Evolutionary conservation across 2,888 invertebrate genomes (phyloP).

Genomic region (Ametastegia equiseti): DNA sequence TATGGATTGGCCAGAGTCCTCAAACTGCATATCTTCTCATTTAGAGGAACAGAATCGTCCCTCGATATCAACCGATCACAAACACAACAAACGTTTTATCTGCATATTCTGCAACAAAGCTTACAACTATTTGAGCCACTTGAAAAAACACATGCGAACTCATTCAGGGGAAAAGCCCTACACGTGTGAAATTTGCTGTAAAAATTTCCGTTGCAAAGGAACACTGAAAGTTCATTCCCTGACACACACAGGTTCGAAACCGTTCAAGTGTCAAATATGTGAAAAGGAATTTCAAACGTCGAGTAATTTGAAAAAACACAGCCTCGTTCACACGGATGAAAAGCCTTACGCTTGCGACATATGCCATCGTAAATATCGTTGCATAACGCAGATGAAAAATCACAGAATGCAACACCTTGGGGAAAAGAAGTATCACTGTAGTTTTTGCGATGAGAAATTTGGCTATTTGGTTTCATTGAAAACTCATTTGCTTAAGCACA

Average conservation of each 20-base stretch:
- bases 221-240: neutral
- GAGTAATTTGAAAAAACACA: constrained; percentile 7
- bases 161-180: neutral
- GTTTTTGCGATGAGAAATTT: constrained; percentile 1
- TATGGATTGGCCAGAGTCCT: neutral
- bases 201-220: neutral
- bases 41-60: neutral
- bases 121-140: neutral
- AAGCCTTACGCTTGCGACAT: constrained; percentile 10
- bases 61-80: neutral
- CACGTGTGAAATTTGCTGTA: neutral
- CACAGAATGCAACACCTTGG: neutral
- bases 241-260: neutral
- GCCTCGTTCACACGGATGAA: neutral
- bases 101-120: constrained; percentile 1
- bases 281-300: constrained; percentile 3
- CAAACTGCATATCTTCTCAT: neutral
- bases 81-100: neutral
- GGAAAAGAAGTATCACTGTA: neutral
- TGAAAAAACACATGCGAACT: constrained; percentile 1
- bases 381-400: constrained; percentile 21
- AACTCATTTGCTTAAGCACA: neutral
- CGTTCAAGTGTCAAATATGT: neutral
- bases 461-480: neutral
- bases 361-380: neutral